phyloP scores from a whole-genome alignment of 2,113 vertebrate species.

The Sinocyclocheilus rhinocerous region DNA sequence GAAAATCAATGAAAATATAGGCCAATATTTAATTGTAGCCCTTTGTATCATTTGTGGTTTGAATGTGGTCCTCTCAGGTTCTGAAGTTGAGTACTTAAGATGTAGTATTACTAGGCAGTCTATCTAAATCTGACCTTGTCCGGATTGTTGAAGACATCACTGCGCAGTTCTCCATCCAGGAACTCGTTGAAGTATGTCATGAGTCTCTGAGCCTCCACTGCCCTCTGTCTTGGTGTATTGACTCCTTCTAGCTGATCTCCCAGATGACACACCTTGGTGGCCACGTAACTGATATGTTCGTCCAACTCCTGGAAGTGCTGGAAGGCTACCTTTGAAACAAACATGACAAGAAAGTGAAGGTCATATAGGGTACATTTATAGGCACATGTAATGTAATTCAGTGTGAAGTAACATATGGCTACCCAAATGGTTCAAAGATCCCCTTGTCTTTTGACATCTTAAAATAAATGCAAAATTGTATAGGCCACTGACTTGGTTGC shows the following conservation, averaged over 20 bases:
- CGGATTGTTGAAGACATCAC: slow-evolving; percentile 98
- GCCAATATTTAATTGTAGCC: not conserved
- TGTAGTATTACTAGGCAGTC: not conserved
- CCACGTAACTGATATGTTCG: slow-evolving; percentile 98
- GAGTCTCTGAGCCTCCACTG: slow-evolving; percentile 96
- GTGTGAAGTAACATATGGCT: not conserved
- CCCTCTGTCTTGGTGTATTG: slow-evolving; percentile 95
- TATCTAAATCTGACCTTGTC: slow-evolving; percentile 84
- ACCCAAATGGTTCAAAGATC: not conserved
- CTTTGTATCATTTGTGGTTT: not conserved
- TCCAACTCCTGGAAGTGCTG: slow-evolving; percentile 99
- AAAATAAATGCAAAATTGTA: not conserved
- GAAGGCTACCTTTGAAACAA: slow-evolving; percentile 88
- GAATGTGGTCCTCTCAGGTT: not conserved
- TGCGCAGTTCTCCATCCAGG: slow-evolving; percentile 97
- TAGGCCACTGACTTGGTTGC: slow-evolving; percentile 86
- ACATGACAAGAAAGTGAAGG: not conserved
- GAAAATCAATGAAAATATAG: not conserved
- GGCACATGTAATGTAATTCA: not conserved
- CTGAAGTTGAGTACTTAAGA: not conserved
- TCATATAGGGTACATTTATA: no score
- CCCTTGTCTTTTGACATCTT: no score
- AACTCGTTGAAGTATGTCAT: slow-evolving; percentile 99
- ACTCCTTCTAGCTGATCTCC: slow-evolving; percentile 98
- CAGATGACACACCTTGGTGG: slow-evolving; percentile 98